Percentiles rank a stretch among this genome's conserved stretches.
phyloP scores from a whole-genome alignment of 2,888 invertebrate species.

The Omphaloscelis lunosa region DNA sequence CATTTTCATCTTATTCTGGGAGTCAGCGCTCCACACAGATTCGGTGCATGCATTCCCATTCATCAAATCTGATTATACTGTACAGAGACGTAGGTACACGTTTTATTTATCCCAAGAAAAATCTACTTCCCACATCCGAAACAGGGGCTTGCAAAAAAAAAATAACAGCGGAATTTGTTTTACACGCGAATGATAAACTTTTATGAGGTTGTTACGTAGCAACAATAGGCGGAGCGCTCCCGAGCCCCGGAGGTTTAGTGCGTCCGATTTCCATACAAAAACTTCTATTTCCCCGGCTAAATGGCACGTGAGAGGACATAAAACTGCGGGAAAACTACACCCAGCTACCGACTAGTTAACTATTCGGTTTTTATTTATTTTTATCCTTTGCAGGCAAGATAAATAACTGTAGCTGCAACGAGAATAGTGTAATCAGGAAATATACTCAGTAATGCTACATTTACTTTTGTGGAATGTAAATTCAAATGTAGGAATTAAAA shows the following conservation, averaged over 20 bases:
- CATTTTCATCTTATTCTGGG: background rate
- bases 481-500: constrained; percentile 35
- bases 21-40: background rate
- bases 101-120: constrained; percentile 35
- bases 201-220: constrained; percentile 86
- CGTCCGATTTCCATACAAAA: constrained; percentile 90
- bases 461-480: constrained; percentile 25
- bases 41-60: background rate
- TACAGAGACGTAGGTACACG: background rate
- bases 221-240: constrained; percentile 85
- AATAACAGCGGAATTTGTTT: constrained; percentile 75
- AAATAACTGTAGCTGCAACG: constrained; percentile 53
- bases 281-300: constrained; percentile 90
- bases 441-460: constrained; percentile 3
- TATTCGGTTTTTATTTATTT: constrained; percentile 75
- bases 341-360: constrained; percentile 74
- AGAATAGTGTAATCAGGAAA: constrained; percentile 10
- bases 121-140: constrained; percentile 19
- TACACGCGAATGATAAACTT: constrained; percentile 87
- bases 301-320: constrained; percentile 90
- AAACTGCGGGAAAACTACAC: constrained; percentile 87
- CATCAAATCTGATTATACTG: background rate
- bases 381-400: constrained; percentile 73
- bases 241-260: constrained; percentile 84
- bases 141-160: constrained; percentile 68